Evolutionary conservation across 2,888 invertebrate genomes (phyloP), one percentile per base, ranked within the genome.

Genomic region (Chloromyia formosa): DNA sequence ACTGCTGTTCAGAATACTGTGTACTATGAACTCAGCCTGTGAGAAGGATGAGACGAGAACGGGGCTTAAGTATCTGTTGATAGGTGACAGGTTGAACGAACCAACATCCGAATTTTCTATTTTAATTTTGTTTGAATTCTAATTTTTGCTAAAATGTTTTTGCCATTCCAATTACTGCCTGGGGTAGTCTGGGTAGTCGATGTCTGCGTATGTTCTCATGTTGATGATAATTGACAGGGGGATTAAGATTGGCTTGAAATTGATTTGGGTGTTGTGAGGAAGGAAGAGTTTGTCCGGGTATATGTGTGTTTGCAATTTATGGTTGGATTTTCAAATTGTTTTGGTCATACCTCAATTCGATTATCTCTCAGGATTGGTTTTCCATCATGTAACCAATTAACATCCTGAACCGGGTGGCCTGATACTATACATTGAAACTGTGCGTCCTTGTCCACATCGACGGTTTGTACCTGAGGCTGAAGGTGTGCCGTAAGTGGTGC

Each of bases 371-470:
- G 87, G 75, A 93, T 85, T 77, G 89, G 87, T 80, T 87, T 88
- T 45, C 92, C 93, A 83, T 95, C 91, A 84, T 94, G 93, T 81
- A 92, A 88, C 95, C 95, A 96, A 81, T 89, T 89, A 75, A 94
- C 88, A 80, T 90, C 88, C 78, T 91, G 90, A 77, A 94, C 88
- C n/a, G 96, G 96, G 86, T 93, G 92, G 5, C 97, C 97, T 76
- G 91, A 90, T 73, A 94, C 90, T 82, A 93, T 92, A 85, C 97
- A 97, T 83, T 94, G 94, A 83, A 97, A 94, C 81, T 89, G 90
- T 66, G 94, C 92, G 82, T 94, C 91, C 81, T 93, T 91, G 76
- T 94, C 95, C 77, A 93, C 90, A 85, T 96, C 96, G 75, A 94
- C 92, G 78, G 93, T 91, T 83, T 91, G 88, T 77, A 89, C 87